phyloP scores from a whole-genome alignment of 1,140 invertebrate species.

The Orchestia grillus region DNA sequence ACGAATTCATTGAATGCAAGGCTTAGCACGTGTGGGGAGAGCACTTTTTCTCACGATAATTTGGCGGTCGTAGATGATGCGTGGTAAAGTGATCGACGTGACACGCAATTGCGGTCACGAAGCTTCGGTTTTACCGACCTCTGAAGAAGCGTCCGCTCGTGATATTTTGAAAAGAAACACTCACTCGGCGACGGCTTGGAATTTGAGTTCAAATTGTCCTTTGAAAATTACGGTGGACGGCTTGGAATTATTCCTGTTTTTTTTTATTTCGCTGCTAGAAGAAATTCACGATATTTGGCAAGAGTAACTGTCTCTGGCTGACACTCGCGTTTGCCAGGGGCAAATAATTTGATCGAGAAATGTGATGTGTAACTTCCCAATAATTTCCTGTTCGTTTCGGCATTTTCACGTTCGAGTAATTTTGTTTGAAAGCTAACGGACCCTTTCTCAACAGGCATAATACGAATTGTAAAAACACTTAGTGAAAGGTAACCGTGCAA shows the following conservation, averaged over 20 bases:
- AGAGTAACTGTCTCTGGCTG: neutral
- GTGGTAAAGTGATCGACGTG: neutral
- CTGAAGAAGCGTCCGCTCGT: neutral
- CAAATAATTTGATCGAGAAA: too few relatives aligned
- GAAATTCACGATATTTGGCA: neutral
- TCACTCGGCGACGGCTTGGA: neutral
- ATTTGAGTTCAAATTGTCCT: neutral
- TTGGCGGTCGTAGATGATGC: neutral
- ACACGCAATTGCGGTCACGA: neutral
- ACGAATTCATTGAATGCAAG: conserved; percentile 32
- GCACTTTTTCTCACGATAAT: conserved; percentile 49
- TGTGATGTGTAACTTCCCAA: too few relatives aligned
- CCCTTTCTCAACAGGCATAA: too few relatives aligned
- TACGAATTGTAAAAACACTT: too few relatives aligned
- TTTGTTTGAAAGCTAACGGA: too few relatives aligned
- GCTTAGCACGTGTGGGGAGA: neutral
- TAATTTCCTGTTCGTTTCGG: too few relatives aligned
- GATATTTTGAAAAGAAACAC: neutral
- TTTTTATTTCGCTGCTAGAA: neutral
- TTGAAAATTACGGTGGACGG: neutral
- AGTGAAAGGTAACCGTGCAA: too few relatives aligned
- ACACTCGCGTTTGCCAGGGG: neutral
- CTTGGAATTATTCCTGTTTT: neutral
- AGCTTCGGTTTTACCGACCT: neutral
- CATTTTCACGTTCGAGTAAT: too few relatives aligned